Percentiles rank a stretch among this genome's conserved stretches.
Conservation (phyloP, 2,888 invertebrate species). For the Pristionchus fissidentatus region DNA sequence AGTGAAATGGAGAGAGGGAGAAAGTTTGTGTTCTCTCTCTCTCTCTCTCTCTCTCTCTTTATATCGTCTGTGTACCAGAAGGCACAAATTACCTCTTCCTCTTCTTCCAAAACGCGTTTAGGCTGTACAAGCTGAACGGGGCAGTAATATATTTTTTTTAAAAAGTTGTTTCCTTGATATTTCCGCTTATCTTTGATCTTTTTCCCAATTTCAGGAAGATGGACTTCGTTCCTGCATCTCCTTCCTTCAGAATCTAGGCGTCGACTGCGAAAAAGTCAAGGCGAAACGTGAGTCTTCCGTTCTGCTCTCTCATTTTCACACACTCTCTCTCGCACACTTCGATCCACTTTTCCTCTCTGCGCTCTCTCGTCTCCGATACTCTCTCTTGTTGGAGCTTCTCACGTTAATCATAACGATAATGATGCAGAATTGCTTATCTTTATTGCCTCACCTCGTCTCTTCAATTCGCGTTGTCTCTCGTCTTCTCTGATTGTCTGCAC, state of each 20-base stretch:
- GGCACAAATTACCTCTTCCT: too few species aligned
- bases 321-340: background rate
- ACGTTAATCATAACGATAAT: constrained; percentile 36
- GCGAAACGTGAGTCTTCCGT: constrained; percentile 21
- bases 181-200: background rate
- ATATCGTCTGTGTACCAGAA: too few species aligned
- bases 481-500: background rate
- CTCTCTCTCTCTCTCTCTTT: too few species aligned
- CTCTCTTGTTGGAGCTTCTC: background rate
- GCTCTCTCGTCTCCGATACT: background rate
- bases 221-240: background rate
- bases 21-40: too few species aligned
- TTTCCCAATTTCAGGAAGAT: constrained; percentile 10
- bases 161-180: too few species aligned
- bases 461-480: background rate
- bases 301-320: background rate
- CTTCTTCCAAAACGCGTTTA: too few species aligned
- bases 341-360: background rate
- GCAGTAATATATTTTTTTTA: too few species aligned
- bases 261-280: constrained; percentile 40
- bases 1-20: too few species aligned
- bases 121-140: too few species aligned
- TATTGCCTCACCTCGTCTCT: background rate
- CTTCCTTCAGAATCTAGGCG: constrained; percentile 41
- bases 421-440: background rate